These are phyloP conservation scores for Coreius guichenoti DNA, from an alignment of 2,797 vertebrate genomes.

Conservation along the genomic window DNA sequence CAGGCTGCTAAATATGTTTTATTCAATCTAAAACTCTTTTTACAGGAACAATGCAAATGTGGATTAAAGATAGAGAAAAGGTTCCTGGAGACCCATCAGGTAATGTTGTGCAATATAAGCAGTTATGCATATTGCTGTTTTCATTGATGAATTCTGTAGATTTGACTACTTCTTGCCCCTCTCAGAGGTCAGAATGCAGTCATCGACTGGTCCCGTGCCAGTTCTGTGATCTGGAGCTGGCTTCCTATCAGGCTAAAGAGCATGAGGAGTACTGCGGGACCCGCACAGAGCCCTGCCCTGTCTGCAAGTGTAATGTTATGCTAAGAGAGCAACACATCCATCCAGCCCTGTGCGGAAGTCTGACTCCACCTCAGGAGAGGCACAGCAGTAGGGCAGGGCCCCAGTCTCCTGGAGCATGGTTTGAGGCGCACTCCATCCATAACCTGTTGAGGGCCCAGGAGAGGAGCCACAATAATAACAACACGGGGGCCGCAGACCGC, in stretches of 20 bases:
- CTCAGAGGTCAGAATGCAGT: conserved; percentile 79
- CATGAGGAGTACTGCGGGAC: conserved; percentile 95
- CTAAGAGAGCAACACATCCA: conserved; percentile 86
- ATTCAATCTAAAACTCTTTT: conserved; percentile 20
- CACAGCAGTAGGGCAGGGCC: conserved; percentile 70
- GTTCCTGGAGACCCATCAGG: conserved; percentile 86
- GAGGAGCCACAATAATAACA: conserved; percentile 72
- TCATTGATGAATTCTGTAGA: not conserved
- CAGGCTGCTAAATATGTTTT: not conserved
- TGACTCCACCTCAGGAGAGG: conserved; percentile 71
- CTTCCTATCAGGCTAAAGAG: conserved; percentile 84
- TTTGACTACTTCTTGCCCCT: not conserved
- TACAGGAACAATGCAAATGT: conserved; percentile 92
- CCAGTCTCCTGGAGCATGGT: conserved; percentile 73
- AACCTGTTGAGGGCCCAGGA: conserved; percentile 75
- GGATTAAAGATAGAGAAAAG: conserved; percentile 88
- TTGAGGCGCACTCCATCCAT: conserved; percentile 72
- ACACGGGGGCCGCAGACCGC: conserved; percentile 68
- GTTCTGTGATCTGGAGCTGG: conserved; percentile 91
- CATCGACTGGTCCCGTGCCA: conserved; percentile 87
- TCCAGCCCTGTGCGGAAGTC: conserved; percentile 81
- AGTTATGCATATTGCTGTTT: not conserved
- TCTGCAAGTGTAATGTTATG: conserved; percentile 88
- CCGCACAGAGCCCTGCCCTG: conserved; percentile 87
- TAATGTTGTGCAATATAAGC: conserved; percentile 63